These are phyloP conservation scores for Drosophila greeni DNA, from an alignment of 2,888 invertebrate genomes.

Conservation along the genomic window DNA sequence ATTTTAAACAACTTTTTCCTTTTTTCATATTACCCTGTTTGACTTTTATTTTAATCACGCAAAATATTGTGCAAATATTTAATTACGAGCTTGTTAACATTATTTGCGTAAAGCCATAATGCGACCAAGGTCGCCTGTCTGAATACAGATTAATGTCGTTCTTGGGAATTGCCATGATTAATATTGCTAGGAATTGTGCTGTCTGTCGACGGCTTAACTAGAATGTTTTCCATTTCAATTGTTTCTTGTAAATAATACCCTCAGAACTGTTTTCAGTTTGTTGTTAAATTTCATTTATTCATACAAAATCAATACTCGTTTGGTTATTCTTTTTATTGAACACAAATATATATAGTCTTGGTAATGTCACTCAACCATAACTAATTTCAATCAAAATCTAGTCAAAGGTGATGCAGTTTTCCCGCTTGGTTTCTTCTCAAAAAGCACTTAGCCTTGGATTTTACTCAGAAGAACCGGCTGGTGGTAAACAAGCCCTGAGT, in stretches of 20 bases:
- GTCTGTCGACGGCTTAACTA: constrained; percentile 1
- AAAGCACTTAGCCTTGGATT: constrained; percentile 16
- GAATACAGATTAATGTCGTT: constrained; percentile 36
- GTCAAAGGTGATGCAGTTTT: constrained; percentile 13
- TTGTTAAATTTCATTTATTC: background rate
- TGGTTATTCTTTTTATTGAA: background rate
- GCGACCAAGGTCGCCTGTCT: constrained; percentile 33
- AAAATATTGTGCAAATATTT: constrained; percentile 67
- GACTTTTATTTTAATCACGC: constrained; percentile 67
- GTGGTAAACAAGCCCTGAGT: constrained; percentile 14
- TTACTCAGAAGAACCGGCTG: constrained; percentile 6
- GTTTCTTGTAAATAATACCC: background rate
- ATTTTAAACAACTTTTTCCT: constrained; percentile 51
- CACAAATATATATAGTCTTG: background rate
- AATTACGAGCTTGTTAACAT: constrained; percentile 70
- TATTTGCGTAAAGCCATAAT: constrained; percentile 58
- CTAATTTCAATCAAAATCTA: constrained; percentile 4
- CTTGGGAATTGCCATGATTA: constrained; percentile 10
- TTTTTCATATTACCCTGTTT: constrained; percentile 42
- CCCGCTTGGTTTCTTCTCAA: constrained; percentile 12
- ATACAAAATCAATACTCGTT: background rate
- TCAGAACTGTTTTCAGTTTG: background rate
- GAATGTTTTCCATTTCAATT: background rate
- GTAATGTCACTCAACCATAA: background rate
- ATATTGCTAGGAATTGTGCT: background rate